Evolutionary conservation across 1,140 invertebrate species (phyloP).

Genomic region (Drosophila malerkotliana): DNA sequence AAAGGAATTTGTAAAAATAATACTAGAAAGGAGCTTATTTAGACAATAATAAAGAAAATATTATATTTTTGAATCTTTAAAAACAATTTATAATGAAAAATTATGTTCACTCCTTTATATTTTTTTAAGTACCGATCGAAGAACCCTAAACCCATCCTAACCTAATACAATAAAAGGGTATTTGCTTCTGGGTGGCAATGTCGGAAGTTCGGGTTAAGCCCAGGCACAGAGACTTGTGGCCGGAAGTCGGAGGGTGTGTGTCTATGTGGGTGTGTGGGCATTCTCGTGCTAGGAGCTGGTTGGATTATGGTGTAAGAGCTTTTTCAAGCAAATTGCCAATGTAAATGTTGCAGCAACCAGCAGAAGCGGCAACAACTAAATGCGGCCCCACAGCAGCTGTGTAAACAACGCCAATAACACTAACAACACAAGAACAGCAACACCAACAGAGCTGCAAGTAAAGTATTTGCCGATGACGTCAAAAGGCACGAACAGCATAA

Average conservation of each 20-base stretch:
- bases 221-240: conserved; percentile 55
- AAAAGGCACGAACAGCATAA: conserved; percentile 43
- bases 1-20: neutral
- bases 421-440: conserved; percentile 44
- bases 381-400: conserved; percentile 70
- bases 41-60: no score
- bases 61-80: no score
- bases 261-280: neutral
- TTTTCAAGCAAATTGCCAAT: conserved; percentile 76
- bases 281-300: conserved; percentile 15
- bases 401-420: conserved; percentile 64
- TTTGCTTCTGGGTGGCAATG: conserved; percentile 22
- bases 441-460: conserved; percentile 23
- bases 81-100: no score
- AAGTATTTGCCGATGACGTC: conserved; percentile 68
- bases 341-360: conserved; percentile 73
- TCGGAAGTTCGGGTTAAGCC: conserved; percentile 55
- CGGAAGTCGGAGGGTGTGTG: conserved; percentile 53
- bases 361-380: conserved; percentile 61
- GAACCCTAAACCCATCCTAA: neutral
- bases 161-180: conserved; percentile 13
- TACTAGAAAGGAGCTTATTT: neutral
- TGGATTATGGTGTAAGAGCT: conserved; percentile 48
- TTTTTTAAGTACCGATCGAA: no score
- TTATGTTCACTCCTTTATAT: no score